Evolutionary conservation across 2,888 invertebrate genomes (phyloP).

Genomic region (Nebria brevicollis): DNA sequence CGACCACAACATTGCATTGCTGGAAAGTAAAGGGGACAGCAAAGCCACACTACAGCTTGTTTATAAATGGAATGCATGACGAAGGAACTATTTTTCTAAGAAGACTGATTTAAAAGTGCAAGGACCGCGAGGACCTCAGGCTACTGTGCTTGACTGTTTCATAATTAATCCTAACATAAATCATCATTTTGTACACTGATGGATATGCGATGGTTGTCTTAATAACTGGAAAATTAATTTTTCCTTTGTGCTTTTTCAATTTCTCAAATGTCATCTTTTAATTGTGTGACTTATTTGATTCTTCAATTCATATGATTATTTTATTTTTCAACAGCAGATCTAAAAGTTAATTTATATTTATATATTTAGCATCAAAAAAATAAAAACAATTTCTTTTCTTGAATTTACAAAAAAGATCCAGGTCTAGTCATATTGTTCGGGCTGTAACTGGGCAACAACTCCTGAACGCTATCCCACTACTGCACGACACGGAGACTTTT

Average conservation of each 20-base stretch:
- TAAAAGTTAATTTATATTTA: too few relatives aligned
- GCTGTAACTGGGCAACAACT: constrained; percentile 62
- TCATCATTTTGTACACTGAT: background rate
- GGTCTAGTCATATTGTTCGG: constrained; percentile 62
- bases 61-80: constrained; percentile 13
- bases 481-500: constrained; percentile 98
- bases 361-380: constrained; percentile 18
- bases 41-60: background rate
- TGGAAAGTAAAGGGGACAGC: background rate
- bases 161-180: background rate
- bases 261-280: background rate
- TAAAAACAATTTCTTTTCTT: constrained; percentile 53
- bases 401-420: constrained; percentile 69
- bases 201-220: background rate
- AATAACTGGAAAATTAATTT: background rate
- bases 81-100: constrained; percentile 6
- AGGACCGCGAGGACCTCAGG: background rate
- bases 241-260: background rate
- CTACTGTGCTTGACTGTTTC: background rate
- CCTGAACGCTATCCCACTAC: constrained; percentile 99
- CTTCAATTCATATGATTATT: too few relatives aligned
- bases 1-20: background rate
- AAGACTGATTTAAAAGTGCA: constrained; percentile 5
- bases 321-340: too few relatives aligned
- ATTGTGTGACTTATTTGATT: too few relatives aligned